phyloP scores from a whole-genome alignment of 2,888 invertebrate species.

The Marronus borbonicus region DNA sequence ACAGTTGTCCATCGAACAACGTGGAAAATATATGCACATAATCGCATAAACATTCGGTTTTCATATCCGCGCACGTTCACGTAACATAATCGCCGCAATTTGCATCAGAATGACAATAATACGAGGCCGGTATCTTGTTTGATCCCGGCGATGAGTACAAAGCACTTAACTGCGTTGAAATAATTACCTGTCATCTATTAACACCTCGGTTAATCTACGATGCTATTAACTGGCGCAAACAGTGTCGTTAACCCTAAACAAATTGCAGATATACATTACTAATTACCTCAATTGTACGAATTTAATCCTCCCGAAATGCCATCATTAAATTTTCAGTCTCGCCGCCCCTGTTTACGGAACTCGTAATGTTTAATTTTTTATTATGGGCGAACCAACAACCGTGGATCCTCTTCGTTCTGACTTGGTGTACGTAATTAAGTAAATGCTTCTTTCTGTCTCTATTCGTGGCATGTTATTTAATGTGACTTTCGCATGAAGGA shows the following conservation, averaged over 20 bases:
- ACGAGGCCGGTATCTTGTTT: conserved; percentile 51
- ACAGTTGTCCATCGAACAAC: conserved; percentile 7
- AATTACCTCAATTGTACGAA: conserved; percentile 53
- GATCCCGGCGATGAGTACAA: conserved; percentile 53
- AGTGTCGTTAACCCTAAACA: conserved; percentile 52
- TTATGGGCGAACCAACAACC: not conserved
- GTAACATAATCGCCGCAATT: conserved; percentile 50
- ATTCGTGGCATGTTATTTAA: conserved; percentile 13
- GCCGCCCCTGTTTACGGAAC: conserved; percentile 39
- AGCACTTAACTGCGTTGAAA: conserved; percentile 56
- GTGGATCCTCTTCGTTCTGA: conserved; percentile 4
- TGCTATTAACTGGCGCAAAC: conserved; percentile 48
- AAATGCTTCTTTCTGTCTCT: conserved; percentile 23
- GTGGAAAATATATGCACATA: conserved; percentile 48
- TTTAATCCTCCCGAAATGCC: conserved; percentile 50
- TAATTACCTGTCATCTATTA: conserved; percentile 59
- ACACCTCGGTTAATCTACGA: conserved; percentile 57
- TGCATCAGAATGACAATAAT: conserved; percentile 54
- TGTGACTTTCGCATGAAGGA: conserved; percentile 12
- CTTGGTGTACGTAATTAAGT: conserved; percentile 37
- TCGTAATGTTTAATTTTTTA: conserved; percentile 45
- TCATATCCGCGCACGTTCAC: conserved; percentile 49
- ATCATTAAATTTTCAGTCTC: conserved; percentile 47
- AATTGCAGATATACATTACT: conserved; percentile 53
- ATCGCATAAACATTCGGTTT: conserved; percentile 51